Evolutionary conservation across 2,113 vertebrate genomes (phyloP), one percentile per base, ranked within the genome.

Genomic region (Zosterops pallidus): DNA sequence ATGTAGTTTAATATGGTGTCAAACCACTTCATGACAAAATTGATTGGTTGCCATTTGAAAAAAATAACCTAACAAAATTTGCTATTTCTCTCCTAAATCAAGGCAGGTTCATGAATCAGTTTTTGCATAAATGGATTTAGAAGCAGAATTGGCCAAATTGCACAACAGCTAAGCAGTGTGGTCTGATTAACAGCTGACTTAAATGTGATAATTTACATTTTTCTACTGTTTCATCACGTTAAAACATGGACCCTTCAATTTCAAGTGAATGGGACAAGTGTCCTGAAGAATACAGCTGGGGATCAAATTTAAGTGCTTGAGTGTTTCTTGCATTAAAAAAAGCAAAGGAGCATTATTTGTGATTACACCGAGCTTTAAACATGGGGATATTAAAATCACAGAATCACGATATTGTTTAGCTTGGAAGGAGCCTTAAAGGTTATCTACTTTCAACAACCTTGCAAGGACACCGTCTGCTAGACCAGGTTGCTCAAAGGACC

Each of bases 101-200:
- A 77, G 56, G 25, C 82, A 67, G 29, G 17, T 83, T 90, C 98
- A 97, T 97, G 94, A 96, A 96, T 97, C 60, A 47, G 59, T 96
- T 95, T 98, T 98, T 98, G 92, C 96, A 92, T 96, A 96, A 97
- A 98, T 98, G 91, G 90, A 95, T 97, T 94, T 86, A 98, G 97
- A 97, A 95, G 92, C 91, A 95, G 97, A 97, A 95, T 96, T 95
- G 96, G 87, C 95, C 92, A 97, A 94, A 98, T 96, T 98, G 96
- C 90, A 90, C 59, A 72, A 93, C 96, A 94, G 65, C 81, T 97
- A 95, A 88, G 37, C 42, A 29, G 88, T 92, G 95, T 91, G 94
- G 95, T 83, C 64, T 96, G 96, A 94, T 98, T 97, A 97, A 94
- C 86, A 98, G 97, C 83, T 86, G 90, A 96, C 97, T 96, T 96